Conservation (phyloP, 2,888 invertebrate species). For the Apotomis betuletana region DNA sequence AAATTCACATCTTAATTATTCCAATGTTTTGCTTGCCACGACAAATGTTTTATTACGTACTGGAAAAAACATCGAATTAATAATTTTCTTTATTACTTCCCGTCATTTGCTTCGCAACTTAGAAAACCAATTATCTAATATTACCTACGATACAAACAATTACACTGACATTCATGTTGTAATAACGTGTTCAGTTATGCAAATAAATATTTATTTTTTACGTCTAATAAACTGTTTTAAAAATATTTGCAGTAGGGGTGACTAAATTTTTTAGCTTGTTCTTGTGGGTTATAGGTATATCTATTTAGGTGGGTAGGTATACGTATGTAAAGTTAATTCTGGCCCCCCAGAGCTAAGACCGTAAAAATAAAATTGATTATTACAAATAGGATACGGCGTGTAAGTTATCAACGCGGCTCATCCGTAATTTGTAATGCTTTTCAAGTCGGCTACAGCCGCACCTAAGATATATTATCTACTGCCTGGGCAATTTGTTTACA, state of each 20-base stretch:
- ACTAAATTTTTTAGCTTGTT: no score
- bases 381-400: conserved; percentile 37
- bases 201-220: neutral
- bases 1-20: conserved; percentile 5
- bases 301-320: no score
- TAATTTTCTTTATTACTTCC: conserved; percentile 29
- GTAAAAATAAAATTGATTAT: conserved; percentile 38
- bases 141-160: neutral
- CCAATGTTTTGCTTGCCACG: conserved; percentile 18
- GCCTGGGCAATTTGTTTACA: conserved; percentile 22
- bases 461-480: conserved; percentile 34
- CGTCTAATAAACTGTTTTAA: no score
- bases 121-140: conserved; percentile 8
- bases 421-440: conserved; percentile 42
- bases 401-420: conserved; percentile 39
- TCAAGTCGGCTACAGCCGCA: conserved; percentile 22
- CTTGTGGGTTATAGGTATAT: no score
- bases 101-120: conserved; percentile 13
- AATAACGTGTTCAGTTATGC: neutral
- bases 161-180: neutral
- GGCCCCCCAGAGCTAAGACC: conserved; percentile 10
- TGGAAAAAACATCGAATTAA: conserved; percentile 3
- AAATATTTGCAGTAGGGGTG: no score
- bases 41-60: conserved; percentile 8
- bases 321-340: neutral